Evolutionary conservation across 2,888 invertebrate species (phyloP).

Genomic region (Noctua pronuba): DNA sequence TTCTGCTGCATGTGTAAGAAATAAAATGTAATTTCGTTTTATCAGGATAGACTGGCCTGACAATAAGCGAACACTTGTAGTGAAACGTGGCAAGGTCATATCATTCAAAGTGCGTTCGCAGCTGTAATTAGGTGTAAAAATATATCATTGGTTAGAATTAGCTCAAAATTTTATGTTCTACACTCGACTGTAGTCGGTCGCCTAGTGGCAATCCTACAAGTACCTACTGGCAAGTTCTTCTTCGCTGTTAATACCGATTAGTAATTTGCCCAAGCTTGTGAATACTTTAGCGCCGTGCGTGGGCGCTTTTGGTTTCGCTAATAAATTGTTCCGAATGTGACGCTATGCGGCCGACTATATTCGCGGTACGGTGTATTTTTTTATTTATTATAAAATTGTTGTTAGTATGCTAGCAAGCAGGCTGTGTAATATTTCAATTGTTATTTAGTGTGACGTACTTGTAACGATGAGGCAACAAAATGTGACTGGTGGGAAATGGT

Average conservation of each 20-base stretch:
- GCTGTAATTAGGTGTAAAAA: conserved; percentile 38
- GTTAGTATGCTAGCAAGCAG: conserved; percentile 66
- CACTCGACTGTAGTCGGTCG: conserved; percentile 27
- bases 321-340: background rate
- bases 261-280: too few relatives aligned
- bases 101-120: conserved; percentile 31
- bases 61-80: conserved; percentile 14
- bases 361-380: conserved; percentile 3
- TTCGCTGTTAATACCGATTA: background rate
- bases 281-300: background rate
- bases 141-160: conserved; percentile 53
- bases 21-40: background rate
- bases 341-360: conserved; percentile 24
- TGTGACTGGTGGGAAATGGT: conserved; percentile 2
- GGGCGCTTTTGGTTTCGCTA: background rate
- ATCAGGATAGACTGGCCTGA: conserved; percentile 12
- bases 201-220: background rate
- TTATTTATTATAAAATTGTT: conserved; percentile 54
- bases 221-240: background rate
- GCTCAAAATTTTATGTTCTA: conserved; percentile 46
- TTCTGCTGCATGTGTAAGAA: background rate
- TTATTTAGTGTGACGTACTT: conserved; percentile 19
- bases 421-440: conserved; percentile 70
- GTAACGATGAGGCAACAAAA: background rate
- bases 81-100: background rate